Evolutionary conservation across 2,888 invertebrate genomes (phyloP), one percentile per base, ranked within the genome.

Genomic region (Perizoma affinitatum): DNA sequence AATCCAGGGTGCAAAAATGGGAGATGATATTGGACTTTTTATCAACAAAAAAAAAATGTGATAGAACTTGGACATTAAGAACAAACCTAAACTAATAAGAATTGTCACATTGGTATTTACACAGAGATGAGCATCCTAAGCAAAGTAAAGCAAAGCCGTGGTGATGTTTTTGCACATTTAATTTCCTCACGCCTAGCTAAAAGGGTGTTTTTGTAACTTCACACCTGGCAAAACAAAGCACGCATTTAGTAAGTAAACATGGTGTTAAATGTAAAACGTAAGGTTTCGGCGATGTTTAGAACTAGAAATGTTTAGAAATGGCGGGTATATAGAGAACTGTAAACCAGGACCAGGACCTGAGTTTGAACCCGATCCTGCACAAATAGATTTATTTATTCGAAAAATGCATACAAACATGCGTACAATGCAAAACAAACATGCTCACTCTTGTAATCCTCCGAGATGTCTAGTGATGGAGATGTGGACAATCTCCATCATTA

Each of bases 181-280:
- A 64, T 64, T 63, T 63, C 49, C 58, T 60, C 52, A 60, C 58
- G 61, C 65, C n/a, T 60, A 22, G 55, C 46, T 42, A 50, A 56
- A 63, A 63, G 58, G 62, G 58, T 59, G 62, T 61, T 58, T 61
- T 34, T 61, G 57, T 63, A 59, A 65, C 55, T 53, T 63, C 54
- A 65, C 69, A 65, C 68, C 63, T 63, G 61, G 3, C 54, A 56
- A 40, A 63, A 53, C 65, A 65, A 62, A 58, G 57, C 62, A 57
- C 44, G 63, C 68, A 67, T 68, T 66, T 65, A 65, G 63, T 58
- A 57, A 40, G 67, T 54, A 67, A 72, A 68, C 68, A 72, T 63
- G 65, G 51, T 54, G 56, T 54, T 65, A 69, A 70, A 72, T 72
- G 70, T 63, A 69, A 66, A 71, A 59, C 48, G 61, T 54, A 63